A percentile compares a stretch with the other conserved stretches of the same genome.
Conservation (phyloP, 35 echinoderm and acorn worm species). For the Amphiura filiformis region DNA sequence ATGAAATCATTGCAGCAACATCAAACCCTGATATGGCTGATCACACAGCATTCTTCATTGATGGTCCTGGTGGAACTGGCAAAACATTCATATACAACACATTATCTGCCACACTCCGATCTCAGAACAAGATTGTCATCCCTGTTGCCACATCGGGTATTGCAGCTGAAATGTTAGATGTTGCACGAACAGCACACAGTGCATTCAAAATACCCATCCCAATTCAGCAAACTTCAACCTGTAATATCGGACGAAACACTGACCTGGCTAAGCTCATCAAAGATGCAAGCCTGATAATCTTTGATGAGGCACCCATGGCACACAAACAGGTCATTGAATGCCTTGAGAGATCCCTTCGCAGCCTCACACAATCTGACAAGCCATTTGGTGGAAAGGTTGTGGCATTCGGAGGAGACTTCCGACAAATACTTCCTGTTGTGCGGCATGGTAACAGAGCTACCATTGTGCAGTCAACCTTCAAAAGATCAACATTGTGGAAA, state of each 20-base stretch:
- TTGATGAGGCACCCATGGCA: slow-evolving; percentile 48
- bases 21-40: neutral
- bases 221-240: slow-evolving; percentile 20
- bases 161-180: slow-evolving; percentile 40
- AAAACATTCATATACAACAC: slow-evolving; percentile 49
- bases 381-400: slow-evolving; percentile 36
- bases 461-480: slow-evolving; percentile 19
- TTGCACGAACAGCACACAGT: slow-evolving; percentile 33
- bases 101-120: slow-evolving; percentile 14
- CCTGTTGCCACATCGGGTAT: slow-evolving; percentile 45
- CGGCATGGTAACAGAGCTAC: slow-evolving; percentile 19
- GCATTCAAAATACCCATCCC: slow-evolving; percentile 41
- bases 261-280: neutral
- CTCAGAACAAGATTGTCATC: neutral
- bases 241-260: slow-evolving; percentile 30
- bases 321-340: slow-evolving; percentile 39
- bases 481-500: slow-evolving; percentile 11
- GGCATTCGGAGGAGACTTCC: slow-evolving; percentile 36
- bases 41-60: slow-evolving; percentile 15
- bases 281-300: slow-evolving; percentile 33
- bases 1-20: neutral
- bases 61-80: slow-evolving; percentile 58
- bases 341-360: slow-evolving; percentile 10
- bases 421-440: slow-evolving; percentile 54
- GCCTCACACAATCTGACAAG: slow-evolving; percentile 13